Percentiles rank a stretch among this genome's conserved stretches.
phyloP scores from a whole-genome alignment of 2,888 invertebrate genomes.

The Aphidius colemani region DNA sequence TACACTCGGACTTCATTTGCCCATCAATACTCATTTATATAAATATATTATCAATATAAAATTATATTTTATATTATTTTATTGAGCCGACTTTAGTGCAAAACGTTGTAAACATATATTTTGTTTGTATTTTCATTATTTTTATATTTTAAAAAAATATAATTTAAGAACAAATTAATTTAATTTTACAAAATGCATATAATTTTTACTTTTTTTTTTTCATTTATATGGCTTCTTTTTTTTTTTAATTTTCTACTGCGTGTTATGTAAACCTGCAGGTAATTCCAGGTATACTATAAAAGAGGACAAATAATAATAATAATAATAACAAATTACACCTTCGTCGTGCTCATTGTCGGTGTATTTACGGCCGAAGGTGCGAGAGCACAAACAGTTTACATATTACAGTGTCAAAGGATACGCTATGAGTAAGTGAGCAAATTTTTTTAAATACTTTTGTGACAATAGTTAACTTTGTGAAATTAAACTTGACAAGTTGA shows the following conservation, averaged over 20 bases:
- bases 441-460: conserved; percentile 6
- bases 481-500: conserved; percentile 18
- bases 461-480: conserved; percentile 8
- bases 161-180: neutral
- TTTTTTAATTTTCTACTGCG: neutral
- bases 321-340: conserved; percentile 19
- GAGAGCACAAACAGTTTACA: conserved; percentile 4
- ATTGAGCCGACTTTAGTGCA: too few relatives aligned
- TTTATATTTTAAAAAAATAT: neutral
- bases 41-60: too few relatives aligned
- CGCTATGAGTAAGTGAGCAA: neutral
- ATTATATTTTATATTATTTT: too few relatives aligned
- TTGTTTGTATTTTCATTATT: conserved; percentile 10
- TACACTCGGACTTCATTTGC: conserved; percentile 18
- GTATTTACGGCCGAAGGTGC: conserved; percentile 33
- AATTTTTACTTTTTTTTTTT: neutral
- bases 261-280: neutral
- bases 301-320: conserved; percentile 16
- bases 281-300: conserved; percentile 9
- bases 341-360: conserved; percentile 27
- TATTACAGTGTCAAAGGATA: neutral
- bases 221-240: neutral
- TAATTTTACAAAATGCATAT: neutral
- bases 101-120: too few relatives aligned
- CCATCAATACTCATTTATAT: neutral